phyloP scores from a whole-genome alignment of 37 sponge, comb jelly and placozoan genomes.

The Beroe forskalii region DNA sequence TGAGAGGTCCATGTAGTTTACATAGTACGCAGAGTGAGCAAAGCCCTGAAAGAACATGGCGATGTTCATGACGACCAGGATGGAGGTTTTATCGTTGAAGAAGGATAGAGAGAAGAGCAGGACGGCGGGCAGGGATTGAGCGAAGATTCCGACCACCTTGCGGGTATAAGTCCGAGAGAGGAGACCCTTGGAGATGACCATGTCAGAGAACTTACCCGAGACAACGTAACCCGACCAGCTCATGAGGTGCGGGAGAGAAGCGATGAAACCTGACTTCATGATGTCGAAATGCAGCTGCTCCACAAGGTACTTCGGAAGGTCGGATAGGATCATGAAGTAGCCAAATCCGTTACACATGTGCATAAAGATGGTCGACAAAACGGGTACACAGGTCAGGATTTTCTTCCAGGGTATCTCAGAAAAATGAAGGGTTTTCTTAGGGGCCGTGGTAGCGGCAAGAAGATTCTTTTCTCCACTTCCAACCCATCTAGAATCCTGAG shows the following conservation, averaged over 20 bases:
- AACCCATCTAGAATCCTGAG: not conserved
- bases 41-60: slow-evolving; percentile 55
- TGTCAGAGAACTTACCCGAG: slow-evolving; percentile 13
- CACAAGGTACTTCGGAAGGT: slow-evolving; percentile 15
- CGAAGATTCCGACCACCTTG: not conserved
- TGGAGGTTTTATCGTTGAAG: not conserved
- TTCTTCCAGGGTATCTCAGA: slow-evolving; percentile 29
- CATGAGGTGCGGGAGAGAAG: slow-evolving; percentile 21
- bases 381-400: not conserved
- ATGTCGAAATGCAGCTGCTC: not conserved
- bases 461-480: not conserved
- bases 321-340: slow-evolving; percentile 51
- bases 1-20: slow-evolving; percentile 51
- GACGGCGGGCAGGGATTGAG: slow-evolving; percentile 11
- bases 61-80: slow-evolving; percentile 40
- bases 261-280: not conserved
- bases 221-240: not conserved
- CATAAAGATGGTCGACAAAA: slow-evolving; percentile 1
- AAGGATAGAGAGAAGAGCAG: not conserved
- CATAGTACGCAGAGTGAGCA: slow-evolving; percentile 24
- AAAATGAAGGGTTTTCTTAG: not conserved
- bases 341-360: slow-evolving; percentile 42
- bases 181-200: not conserved
- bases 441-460: slow-evolving; percentile 1
- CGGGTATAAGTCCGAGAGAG: not conserved